Evolutionary conservation across 2,888 invertebrate species (phyloP).

Genomic region (Sesia bembeciformis): DNA sequence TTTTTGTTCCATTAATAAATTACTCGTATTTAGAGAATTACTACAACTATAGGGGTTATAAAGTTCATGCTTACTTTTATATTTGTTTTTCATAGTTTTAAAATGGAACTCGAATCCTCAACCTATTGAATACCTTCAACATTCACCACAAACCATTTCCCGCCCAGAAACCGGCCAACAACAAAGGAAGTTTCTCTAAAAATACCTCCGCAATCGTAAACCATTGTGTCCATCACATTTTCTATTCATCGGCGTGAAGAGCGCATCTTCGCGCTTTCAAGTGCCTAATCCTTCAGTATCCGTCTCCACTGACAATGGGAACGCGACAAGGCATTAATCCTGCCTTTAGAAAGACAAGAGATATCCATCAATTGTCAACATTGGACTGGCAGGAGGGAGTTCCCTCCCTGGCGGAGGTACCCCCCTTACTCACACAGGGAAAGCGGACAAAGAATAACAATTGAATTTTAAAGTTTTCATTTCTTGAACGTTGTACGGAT

Average conservation of each 20-base stretch:
- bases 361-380: constrained; percentile 75
- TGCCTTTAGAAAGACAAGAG: constrained; percentile 68
- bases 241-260: constrained; percentile 15
- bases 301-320: constrained; percentile 48
- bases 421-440: constrained; percentile 41
- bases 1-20: too few relatives aligned
- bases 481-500: too few relatives aligned
- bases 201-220: constrained; percentile 11
- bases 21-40: too few relatives aligned
- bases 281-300: constrained; percentile 52
- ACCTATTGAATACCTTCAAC: constrained; percentile 11
- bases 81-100: too few relatives aligned
- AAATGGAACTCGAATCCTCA: too few relatives aligned
- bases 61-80: too few relatives aligned
- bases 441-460: constrained; percentile 39
- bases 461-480: constrained; percentile 8
- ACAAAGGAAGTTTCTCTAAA: constrained; percentile 6
- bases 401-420: constrained; percentile 24
- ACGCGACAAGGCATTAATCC: constrained; percentile 61
- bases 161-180: not conserved
- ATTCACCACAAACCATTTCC: constrained; percentile 4
- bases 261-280: constrained; percentile 26
- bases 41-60: too few relatives aligned
- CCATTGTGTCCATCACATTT: constrained; percentile 10
- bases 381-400: constrained; percentile 52